Percentiles rank a stretch among this genome's conserved stretches.
phyloP scores from a whole-genome alignment of 64 coral and sea anemone genomes.

The Acropora yongei region DNA sequence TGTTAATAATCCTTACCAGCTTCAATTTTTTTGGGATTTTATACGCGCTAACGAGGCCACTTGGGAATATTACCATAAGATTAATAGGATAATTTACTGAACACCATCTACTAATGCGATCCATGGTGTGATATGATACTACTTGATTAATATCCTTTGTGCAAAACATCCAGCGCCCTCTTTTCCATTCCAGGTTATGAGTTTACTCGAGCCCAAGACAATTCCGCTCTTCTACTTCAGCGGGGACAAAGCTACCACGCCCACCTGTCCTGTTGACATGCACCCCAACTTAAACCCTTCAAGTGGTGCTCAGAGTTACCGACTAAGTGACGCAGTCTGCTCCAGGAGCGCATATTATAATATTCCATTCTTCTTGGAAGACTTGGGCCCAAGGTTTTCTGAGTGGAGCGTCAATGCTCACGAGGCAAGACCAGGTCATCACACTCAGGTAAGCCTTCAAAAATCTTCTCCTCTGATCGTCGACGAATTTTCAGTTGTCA shows the following conservation, averaged over 20 bases:
- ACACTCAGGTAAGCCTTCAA: slow-evolving; percentile 73
- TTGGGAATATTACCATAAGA: no score
- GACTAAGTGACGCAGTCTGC: slow-evolving; percentile 7
- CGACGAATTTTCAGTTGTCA: background rate
- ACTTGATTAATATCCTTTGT: no score
- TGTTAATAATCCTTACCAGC: no score
- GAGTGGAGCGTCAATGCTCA: slow-evolving; percentile 92
- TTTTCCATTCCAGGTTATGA: background rate
- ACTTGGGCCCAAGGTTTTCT: slow-evolving; percentile 70
- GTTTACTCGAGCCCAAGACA: slow-evolving; percentile 74
- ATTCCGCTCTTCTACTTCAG: slow-evolving; percentile 81
- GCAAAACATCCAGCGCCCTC: background rate
- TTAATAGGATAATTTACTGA: no score
- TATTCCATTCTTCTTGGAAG: slow-evolving; percentile 74
- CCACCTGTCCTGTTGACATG: slow-evolving; percentile 83
- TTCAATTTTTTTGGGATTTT: no score
- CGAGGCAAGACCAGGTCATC: slow-evolving; percentile 90
- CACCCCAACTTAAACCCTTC: slow-evolving; percentile 70
- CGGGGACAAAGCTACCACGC: slow-evolving; percentile 79
- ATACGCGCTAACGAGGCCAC: no score
- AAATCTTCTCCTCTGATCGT: no score
- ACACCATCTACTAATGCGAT: no score
- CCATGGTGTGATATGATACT: no score
- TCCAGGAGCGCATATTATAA: slow-evolving; percentile 59
- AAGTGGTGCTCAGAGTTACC: slow-evolving; percentile 78